Evolutionary conservation across 2,113 vertebrate species (phyloP), one percentile per base, ranked within the genome.

Genomic region (Ascaphus truei): DNA sequence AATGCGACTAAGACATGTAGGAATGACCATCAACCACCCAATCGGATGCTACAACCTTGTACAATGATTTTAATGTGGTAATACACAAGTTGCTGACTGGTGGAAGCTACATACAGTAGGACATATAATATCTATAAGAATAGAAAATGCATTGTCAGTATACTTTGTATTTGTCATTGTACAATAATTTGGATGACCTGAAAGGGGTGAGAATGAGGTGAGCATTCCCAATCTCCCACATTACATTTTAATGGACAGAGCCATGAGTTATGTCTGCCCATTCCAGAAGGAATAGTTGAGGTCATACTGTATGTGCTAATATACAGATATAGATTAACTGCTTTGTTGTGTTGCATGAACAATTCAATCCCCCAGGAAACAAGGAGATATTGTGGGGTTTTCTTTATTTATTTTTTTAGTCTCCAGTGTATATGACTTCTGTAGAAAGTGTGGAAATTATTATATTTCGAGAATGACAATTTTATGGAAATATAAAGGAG

Each of bases 311-410:
- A 63, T 47, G 61, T 43, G 23, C 45, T 51, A 63, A 50, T 50
- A 45, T 45, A 63, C 45, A 50, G 61, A 63, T 63, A 63, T 51
- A 63, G 61, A 63, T 63, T 63, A 63, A 63, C 61, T 50, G 43
- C 45, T 63, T 63, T 48, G 45, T 48, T 63, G 33, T 50, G 61
- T 31, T 63, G 43, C 61, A 25, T 26, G 29, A 45, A 63, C 43
- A 51, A 48, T 63, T 63, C 31, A 34, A 45, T 63, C 45, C 30
- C 41, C 15, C 20, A 2, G 45, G 61, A 11, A 20, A 6, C 18
- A 20, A 23, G 45, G 23, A 63, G 29, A 51, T 63, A 63, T 63
- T 63, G 45, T 45, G n/a, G n/a, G n/a, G n/a, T n/a, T n/a, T n/a
- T n/a, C n/a, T n/a, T n/a, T n/a, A n/a, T n/a, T n/a, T n/a, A n/a